Percentiles rank a stretch among this genome's conserved stretches.
These are phyloP conservation scores for Platycheirus albimanus DNA, from an alignment of 2,888 invertebrate species.

Conservation along the genomic window DNA sequence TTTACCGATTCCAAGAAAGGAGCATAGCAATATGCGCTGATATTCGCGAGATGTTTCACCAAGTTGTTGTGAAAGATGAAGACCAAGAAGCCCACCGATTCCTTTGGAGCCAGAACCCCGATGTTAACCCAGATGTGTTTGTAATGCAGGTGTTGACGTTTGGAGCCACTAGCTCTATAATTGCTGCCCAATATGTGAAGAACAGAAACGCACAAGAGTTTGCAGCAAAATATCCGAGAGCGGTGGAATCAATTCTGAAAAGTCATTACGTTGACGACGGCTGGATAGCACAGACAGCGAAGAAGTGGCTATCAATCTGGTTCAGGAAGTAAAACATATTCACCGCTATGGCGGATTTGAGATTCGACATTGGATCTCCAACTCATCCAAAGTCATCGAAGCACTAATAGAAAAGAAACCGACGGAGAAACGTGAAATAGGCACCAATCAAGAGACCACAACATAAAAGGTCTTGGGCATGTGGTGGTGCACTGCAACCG, in stretches of 20 bases:
- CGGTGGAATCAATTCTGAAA: slow-evolving; percentile 46
- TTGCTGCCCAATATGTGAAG: slow-evolving; percentile 25
- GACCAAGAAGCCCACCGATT: slow-evolving; percentile 76
- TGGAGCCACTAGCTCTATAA: slow-evolving; percentile 4
- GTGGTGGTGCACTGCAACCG: slow-evolving; percentile 11
- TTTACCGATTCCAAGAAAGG: slow-evolving; percentile 79
- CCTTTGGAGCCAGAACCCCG: slow-evolving; percentile 75
- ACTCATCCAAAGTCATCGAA: slow-evolving; percentile 27
- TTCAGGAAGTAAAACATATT: slow-evolving; percentile 19
- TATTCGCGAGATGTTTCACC: slow-evolving; percentile 76
- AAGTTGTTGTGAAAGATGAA: slow-evolving; percentile 74
- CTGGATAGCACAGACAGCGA: not conserved
- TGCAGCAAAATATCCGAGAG: not conserved
- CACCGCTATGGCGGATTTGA: slow-evolving; percentile 47
- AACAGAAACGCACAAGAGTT: slow-evolving; percentile 43
- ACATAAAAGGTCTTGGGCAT: slow-evolving; percentile 7
- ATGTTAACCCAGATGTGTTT: slow-evolving; percentile 54
- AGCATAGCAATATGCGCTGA: slow-evolving; percentile 77
- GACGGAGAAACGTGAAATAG: not conserved
- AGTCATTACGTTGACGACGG: not conserved
- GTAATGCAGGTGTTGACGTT: slow-evolving; percentile 31
- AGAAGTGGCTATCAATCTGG: not conserved
- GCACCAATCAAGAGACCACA: not conserved
- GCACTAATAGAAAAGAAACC: slow-evolving; percentile 17
- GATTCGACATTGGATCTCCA: slow-evolving; percentile 67